phyloP scores from a whole-genome alignment of 2,113 vertebrate genomes.

The Aegotheles bennettii region DNA sequence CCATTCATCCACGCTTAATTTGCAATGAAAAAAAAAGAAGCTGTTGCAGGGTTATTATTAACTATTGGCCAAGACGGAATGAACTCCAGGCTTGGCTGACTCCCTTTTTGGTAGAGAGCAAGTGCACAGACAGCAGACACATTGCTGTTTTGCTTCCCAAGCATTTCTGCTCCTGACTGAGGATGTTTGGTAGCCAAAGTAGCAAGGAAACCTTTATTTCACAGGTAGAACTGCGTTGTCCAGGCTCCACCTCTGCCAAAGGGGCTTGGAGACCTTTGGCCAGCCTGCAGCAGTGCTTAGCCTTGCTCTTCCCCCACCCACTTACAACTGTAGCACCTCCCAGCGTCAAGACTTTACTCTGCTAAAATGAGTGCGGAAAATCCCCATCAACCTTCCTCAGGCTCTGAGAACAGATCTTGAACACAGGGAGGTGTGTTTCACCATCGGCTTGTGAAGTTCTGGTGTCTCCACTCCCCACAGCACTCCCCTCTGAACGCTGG shows the following conservation, averaged over 20 bases:
- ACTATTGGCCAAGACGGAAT: conserved; percentile 41
- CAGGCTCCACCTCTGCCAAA: background rate
- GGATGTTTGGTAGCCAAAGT: background rate
- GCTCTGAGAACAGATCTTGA: background rate
- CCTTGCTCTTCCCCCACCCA: accelerated
- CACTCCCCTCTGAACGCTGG: accelerated
- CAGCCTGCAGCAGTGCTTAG: background rate
- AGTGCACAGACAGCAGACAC: background rate
- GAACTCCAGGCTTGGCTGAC: conserved; percentile 44
- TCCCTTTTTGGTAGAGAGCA: conserved; percentile 8
- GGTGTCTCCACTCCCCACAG: accelerated
- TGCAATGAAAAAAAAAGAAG: background rate
- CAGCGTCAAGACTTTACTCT: background rate
- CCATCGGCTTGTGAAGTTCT: background rate
- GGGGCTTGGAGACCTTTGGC: background rate
- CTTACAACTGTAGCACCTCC: background rate
- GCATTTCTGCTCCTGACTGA: background rate
- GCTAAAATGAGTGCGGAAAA: background rate
- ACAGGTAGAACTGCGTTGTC: background rate
- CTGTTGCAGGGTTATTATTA: conserved; percentile 43
- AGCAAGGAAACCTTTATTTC: background rate
- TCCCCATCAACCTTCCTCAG: background rate
- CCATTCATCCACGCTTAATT: conserved; percentile 37
- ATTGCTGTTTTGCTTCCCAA: background rate
- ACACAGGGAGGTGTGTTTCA: background rate